Conservation (phyloP, 2,888 invertebrate genomes). For the Rhingia rostrata region DNA sequence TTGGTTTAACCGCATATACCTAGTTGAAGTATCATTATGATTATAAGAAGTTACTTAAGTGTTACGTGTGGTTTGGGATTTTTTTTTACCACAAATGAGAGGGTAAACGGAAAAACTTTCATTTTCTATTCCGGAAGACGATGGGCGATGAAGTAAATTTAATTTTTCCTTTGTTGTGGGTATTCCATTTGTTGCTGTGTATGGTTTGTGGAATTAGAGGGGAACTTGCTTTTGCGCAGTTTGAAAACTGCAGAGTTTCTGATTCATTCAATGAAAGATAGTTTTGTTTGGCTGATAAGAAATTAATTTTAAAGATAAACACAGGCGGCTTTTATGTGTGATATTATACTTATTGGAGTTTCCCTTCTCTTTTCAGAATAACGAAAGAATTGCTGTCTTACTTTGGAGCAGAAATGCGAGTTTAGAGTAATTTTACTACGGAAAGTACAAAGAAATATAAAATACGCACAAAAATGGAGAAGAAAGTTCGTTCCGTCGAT, state of each 20-base stretch:
- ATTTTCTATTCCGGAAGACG: constrained; percentile 54
- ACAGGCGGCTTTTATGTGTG: not conserved
- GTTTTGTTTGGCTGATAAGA: constrained; percentile 11
- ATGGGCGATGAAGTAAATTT: constrained; percentile 22
- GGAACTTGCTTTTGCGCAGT: constrained; percentile 13
- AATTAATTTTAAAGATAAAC: constrained; percentile 8
- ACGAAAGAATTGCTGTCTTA: not conserved
- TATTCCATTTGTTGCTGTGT: not conserved
- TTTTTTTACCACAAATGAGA: constrained; percentile 23
- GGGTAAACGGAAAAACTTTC: constrained; percentile 51
- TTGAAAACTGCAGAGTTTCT: not conserved
- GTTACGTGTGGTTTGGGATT: constrained; percentile 30
- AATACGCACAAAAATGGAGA: constrained; percentile 43
- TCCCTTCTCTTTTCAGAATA: constrained; percentile 55
- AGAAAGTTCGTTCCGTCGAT: constrained; percentile 71
- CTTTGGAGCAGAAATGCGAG: constrained; percentile 39
- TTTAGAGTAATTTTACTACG: constrained; percentile 4
- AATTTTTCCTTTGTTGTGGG: constrained; percentile 6
- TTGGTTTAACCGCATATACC: not conserved
- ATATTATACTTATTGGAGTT: constrained; percentile 14
- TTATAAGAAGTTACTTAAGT: constrained; percentile 21
- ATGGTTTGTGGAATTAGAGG: constrained; percentile 25
- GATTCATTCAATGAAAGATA: not conserved
- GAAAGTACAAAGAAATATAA: not conserved
- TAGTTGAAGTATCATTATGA: constrained; percentile 10